phyloP scores from a whole-genome alignment of 1,140 invertebrate genomes.

The Drosophila subobscura region DNA sequence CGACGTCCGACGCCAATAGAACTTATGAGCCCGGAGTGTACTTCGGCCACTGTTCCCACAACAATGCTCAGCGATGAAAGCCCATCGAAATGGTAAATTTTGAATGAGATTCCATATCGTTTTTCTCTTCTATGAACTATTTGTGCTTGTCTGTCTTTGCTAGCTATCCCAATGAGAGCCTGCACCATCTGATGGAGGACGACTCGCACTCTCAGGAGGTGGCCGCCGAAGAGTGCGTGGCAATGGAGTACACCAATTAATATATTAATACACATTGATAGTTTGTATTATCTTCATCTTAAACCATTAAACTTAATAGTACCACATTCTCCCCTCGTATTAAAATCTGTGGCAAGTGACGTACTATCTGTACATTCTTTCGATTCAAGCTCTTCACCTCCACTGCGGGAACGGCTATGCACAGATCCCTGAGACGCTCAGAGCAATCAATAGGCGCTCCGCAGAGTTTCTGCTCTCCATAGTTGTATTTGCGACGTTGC shows the following conservation, averaged over 20 bases:
- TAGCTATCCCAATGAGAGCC: conserved; percentile 90
- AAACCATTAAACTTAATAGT: conserved; percentile 50
- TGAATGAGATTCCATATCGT: neutral
- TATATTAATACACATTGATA: conserved; percentile 12
- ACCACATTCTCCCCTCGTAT: conserved; percentile 94
- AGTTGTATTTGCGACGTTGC: conserved; percentile 86
- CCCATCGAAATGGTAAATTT: conserved; percentile 64
- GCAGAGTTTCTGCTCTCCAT: conserved; percentile 63
- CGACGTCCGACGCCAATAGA: conserved; percentile 90
- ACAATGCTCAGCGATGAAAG: conserved; percentile 96
- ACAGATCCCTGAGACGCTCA: conserved; percentile 42
- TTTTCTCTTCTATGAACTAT: no score
- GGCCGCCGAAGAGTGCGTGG: conserved; percentile 88
- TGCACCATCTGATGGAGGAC: conserved; percentile 87
- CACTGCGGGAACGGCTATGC: conserved; percentile 83
- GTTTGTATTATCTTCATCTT: conserved; percentile 16
- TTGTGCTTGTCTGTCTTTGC: neutral
- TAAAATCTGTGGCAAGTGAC: conserved; percentile 91
- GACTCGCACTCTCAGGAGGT: conserved; percentile 88
- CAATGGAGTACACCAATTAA: conserved; percentile 85
- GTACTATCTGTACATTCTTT: conserved; percentile 88
- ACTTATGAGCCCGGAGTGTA: conserved; percentile 90
- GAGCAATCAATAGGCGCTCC: conserved; percentile 43
- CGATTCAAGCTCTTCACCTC: conserved; percentile 85
- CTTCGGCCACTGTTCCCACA: conserved; percentile 93